Conservation (phyloP, 2,797 vertebrate genomes). For the Scarus forsteni region DNA sequence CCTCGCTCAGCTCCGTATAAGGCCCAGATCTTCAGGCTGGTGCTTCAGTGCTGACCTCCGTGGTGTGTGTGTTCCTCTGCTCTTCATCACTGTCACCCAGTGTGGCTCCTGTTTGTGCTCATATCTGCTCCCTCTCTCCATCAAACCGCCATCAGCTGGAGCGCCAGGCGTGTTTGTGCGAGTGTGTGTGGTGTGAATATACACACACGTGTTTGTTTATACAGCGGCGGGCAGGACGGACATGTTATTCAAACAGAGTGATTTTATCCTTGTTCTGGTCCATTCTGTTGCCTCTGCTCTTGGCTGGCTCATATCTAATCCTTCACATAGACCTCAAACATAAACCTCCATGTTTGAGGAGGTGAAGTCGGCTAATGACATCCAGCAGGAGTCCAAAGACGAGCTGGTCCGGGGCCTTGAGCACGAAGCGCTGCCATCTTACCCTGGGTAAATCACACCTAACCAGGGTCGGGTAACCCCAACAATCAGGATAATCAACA, state of each 20-base stretch:
- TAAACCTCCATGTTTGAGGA: background rate
- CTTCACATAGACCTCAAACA: background rate
- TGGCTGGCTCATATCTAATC: background rate
- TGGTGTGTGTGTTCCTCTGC: constrained; percentile 12
- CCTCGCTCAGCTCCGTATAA: background rate
- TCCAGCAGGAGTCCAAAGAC: too few relatives aligned
- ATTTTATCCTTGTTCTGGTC: background rate
- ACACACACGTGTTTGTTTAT: constrained; percentile 1
- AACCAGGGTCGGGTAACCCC: too few relatives aligned
- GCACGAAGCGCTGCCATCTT: too few relatives aligned
- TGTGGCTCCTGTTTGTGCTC: constrained; percentile 18
- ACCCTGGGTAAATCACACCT: too few relatives aligned
- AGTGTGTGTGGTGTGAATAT: background rate
- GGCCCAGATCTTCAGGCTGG: background rate
- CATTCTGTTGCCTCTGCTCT: background rate
- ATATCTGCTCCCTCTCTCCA: constrained; percentile 10
- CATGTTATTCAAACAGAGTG: background rate
- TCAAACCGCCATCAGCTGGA: constrained; percentile 6
- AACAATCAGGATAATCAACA: too few relatives aligned
- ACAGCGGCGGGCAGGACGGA: background rate
- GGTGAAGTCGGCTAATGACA: background rate
- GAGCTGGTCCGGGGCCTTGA: too few relatives aligned
- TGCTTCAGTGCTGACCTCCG: background rate
- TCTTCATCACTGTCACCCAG: constrained; percentile 7
- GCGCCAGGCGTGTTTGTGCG: background rate